Conservation (phyloP, 2,797 vertebrate genomes). For the Rousettus madagascariensis region DNA sequence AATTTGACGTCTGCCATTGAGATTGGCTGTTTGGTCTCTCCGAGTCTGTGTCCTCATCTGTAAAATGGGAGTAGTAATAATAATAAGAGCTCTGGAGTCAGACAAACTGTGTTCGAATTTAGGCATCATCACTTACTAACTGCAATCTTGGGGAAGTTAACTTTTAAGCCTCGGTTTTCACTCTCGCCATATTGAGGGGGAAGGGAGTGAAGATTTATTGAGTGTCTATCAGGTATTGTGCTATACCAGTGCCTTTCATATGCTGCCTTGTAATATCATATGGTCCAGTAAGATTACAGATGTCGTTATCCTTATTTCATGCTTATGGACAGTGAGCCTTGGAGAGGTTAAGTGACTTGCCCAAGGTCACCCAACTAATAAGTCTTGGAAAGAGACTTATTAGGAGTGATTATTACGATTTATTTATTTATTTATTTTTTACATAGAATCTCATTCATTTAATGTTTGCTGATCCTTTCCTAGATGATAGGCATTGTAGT, state of each 20-base stretch:
- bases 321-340: neutral
- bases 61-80: neutral
- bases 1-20: neutral
- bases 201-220: neutral
- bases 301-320: neutral
- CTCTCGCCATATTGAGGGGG: neutral
- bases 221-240: neutral
- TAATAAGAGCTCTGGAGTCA: neutral
- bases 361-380: neutral
- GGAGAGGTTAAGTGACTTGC: neutral
- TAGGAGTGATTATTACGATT: neutral
- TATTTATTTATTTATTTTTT: neutral
- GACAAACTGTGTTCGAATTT: constrained; percentile 18
- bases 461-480: neutral
- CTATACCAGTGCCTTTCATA: neutral
- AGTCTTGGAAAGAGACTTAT: neutral
- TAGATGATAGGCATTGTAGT: neutral
- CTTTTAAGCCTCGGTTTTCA: neutral
- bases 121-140: neutral
- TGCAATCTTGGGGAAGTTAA: neutral
- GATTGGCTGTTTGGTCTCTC: neutral
- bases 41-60: neutral
- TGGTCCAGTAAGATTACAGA: neutral
- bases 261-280: neutral
- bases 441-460: neutral